These are phyloP conservation scores for Charina bottae DNA, from an alignment of 2,113 vertebrate genomes.

Conservation along the genomic window DNA sequence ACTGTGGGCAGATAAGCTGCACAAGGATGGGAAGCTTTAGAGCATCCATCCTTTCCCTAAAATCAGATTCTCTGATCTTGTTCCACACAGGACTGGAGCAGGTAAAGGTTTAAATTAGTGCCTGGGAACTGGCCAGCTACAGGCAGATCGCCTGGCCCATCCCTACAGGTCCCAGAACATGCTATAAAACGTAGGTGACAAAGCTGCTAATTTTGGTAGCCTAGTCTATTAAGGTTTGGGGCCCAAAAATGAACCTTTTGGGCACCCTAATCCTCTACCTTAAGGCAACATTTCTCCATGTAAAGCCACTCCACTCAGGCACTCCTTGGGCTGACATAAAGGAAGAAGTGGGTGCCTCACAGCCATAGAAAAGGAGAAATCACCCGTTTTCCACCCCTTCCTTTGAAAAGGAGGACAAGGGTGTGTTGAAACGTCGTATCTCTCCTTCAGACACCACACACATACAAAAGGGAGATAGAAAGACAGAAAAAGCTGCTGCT, in stretches of 20 bases:
- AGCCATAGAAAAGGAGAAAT: background rate
- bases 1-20: background rate
- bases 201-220: background rate
- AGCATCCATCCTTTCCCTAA: too few species aligned
- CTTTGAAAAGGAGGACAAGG: too few species aligned
- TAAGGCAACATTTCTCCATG: background rate
- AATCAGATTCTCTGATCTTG: background rate
- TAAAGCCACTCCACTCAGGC: background rate
- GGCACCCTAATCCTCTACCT: background rate
- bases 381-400: background rate
- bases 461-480: background rate
- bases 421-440: background rate
- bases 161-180: background rate
- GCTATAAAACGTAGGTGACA: background rate
- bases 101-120: background rate
- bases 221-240: background rate
- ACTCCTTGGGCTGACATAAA: background rate
- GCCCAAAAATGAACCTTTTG: background rate
- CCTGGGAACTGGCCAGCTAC: background rate
- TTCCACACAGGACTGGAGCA: background rate
- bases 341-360: background rate
- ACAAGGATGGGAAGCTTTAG: background rate
- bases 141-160: background rate
- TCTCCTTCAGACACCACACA: background rate
- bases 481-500: background rate